Percentiles rank a stretch among this genome's conserved stretches.
These are phyloP conservation scores for Pocota personata DNA, from an alignment of 2,888 invertebrate species.

Conservation along the genomic window DNA sequence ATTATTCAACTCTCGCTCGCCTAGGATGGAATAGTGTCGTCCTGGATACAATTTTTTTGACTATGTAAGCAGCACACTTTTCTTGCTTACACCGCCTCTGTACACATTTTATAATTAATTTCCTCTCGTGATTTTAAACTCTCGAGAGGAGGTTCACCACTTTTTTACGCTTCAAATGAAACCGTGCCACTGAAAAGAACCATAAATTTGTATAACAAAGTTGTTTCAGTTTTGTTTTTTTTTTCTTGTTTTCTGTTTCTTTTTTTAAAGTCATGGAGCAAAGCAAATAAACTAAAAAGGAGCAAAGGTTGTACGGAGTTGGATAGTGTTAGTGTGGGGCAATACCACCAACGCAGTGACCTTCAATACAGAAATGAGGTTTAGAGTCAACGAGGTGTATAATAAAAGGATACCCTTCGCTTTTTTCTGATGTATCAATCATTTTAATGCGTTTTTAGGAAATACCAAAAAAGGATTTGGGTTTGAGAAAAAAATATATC, in stretches of 20 bases:
- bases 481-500: slow-evolving; percentile 1
- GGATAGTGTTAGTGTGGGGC: not conserved
- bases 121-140: slow-evolving; percentile 32
- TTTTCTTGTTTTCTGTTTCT: not conserved
- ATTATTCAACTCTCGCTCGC: slow-evolving; percentile 34
- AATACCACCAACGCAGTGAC: not conserved
- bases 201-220: slow-evolving; percentile 48
- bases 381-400: slow-evolving; percentile 11
- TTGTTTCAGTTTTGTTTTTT: slow-evolving; percentile 28
- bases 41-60: not conserved
- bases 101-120: slow-evolving; percentile 51
- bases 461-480: slow-evolving; percentile 17
- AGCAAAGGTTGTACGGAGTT: not conserved
- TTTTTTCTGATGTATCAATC: slow-evolving; percentile 22
- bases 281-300: slow-evolving; percentile 16
- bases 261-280: not conserved
- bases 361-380: slow-evolving; percentile 2
- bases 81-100: not conserved
- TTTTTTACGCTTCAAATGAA: slow-evolving; percentile 42
- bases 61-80: slow-evolving; percentile 21
- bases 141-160: slow-evolving; percentile 25
- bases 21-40: slow-evolving; percentile 25
- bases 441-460: slow-evolving; percentile 38
- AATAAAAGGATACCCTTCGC: not conserved
- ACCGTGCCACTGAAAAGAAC: slow-evolving; percentile 31